Percentiles rank a stretch among this genome's conserved stretches.
Conservation (phyloP, 2,888 invertebrate species). For the Petrophora chlorosata region DNA sequence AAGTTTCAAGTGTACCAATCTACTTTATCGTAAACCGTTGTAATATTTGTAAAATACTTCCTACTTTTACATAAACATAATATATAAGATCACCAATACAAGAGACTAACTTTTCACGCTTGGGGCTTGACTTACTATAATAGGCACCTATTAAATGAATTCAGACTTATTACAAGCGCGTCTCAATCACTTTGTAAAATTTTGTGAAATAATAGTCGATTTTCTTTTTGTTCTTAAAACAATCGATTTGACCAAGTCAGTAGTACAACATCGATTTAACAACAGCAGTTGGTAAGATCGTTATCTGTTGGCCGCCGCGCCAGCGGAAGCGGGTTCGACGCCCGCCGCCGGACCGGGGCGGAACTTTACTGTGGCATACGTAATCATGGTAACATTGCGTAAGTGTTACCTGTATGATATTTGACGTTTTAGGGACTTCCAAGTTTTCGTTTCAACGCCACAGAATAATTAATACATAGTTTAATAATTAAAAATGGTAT, state of each 20-base stretch:
- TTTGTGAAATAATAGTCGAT: no score
- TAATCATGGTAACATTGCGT: slow-evolving; percentile 51
- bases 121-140: no score
- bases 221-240: no score
- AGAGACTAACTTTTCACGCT: no score
- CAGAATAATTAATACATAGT: no score
- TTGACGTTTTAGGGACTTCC: slow-evolving; percentile 21
- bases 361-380: slow-evolving; percentile 67
- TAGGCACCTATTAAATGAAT: no score
- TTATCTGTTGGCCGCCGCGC: slow-evolving; percentile 42
- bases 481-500: no score
- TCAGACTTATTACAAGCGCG: no score
- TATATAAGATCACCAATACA: no score
- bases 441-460: no score
- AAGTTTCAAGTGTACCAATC: slow-evolving; percentile 45
- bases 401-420: slow-evolving; percentile 13
- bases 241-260: slow-evolving; percentile 5
- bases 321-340: slow-evolving; percentile 73
- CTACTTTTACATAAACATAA: no score
- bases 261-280: slow-evolving; percentile 18
- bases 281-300: slow-evolving; percentile 39
- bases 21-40: slow-evolving; percentile 39
- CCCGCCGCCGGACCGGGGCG: slow-evolving; percentile 49
- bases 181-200: no score
- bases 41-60: slow-evolving; percentile 22